Conservation (phyloP, 2,888 invertebrate genomes). For the Torymus texanus region DNA sequence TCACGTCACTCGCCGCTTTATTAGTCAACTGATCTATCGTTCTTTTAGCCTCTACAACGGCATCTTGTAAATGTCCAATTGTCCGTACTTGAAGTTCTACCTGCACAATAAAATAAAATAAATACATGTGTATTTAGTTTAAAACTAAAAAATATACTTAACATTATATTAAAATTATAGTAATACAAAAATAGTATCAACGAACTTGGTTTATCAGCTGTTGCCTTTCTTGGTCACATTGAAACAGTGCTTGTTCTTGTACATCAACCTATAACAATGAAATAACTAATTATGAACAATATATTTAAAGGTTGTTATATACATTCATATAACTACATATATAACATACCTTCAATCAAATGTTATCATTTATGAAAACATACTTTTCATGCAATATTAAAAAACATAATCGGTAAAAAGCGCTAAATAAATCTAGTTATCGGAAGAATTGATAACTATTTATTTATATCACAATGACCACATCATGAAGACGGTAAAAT, state of each 20-base stretch:
- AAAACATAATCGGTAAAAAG: no score
- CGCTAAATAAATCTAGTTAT: no score
- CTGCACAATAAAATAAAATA: constrained; percentile 57
- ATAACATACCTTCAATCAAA: no score
- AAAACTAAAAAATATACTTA: neutral
- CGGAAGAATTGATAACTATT: no score
- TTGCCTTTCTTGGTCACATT: constrained; percentile 68
- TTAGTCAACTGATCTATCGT: constrained; percentile 69
- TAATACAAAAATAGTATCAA: constrained; percentile 33
- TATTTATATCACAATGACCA: no score
- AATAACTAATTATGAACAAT: neutral
- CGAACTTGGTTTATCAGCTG: constrained; percentile 68
- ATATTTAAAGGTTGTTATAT: no score
- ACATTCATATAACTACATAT: no score
- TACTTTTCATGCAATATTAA: no score
- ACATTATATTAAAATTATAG: constrained; percentile 5
- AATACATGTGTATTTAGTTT: no score
- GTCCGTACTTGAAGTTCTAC: constrained; percentile 71
- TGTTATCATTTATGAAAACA: no score
- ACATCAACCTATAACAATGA: constrained; percentile 62
- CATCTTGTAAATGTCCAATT: constrained; percentile 70
- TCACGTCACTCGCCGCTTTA: constrained; percentile 70
- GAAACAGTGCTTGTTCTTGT: constrained; percentile 64
- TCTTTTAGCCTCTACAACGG: constrained; percentile 71
- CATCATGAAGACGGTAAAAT: neutral